Percentiles rank a stretch among this genome's conserved stretches.
Conservation (phyloP, 92 coral and sea anemone genomes). For the Heliopora coerulea region DNA sequence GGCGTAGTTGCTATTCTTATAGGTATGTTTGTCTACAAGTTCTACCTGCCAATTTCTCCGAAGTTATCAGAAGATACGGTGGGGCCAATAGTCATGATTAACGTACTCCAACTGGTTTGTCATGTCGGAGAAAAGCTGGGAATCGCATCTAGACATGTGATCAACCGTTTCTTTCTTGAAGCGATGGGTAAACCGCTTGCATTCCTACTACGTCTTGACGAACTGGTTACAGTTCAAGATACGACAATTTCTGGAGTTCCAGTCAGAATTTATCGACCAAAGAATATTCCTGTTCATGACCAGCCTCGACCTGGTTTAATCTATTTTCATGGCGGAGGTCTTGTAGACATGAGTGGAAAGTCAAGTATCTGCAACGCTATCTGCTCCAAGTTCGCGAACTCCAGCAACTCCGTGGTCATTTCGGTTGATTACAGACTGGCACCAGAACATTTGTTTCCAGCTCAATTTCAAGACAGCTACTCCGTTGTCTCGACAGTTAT, state of each 20-base stretch:
- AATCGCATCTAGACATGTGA: not conserved
- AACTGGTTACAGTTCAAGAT: no score
- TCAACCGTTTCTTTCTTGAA: not conserved
- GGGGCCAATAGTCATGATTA: not conserved
- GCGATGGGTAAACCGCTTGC: no score
- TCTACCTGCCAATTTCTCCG: slow-evolving; percentile 9
- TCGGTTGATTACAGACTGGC: slow-evolving; percentile 76
- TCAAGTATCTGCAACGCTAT: not conserved
- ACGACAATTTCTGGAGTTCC: slow-evolving; percentile 47
- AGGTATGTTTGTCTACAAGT: slow-evolving; percentile 18
- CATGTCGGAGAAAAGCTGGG: slow-evolving; percentile 13
- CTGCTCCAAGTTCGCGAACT: not conserved
- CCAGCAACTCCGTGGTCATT: slow-evolving; percentile 24
- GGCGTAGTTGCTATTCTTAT: slow-evolving; percentile 3
- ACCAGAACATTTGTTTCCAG: slow-evolving; percentile 81
- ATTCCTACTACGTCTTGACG: not conserved
- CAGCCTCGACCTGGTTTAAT: slow-evolving; percentile 35
- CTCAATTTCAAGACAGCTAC: slow-evolving; percentile 83
- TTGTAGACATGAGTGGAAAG: slow-evolving; percentile 18
- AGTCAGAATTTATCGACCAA: slow-evolving; percentile 47
- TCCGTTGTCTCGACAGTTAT: slow-evolving; percentile 78
- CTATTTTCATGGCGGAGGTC: slow-evolving; percentile 56
- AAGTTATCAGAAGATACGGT: not conserved
- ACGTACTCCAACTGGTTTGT: not conserved
- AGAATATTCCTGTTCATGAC: not conserved